Evolutionary conservation across 2,888 invertebrate species (phyloP).

Genomic region (Dugesia japonica): DNA sequence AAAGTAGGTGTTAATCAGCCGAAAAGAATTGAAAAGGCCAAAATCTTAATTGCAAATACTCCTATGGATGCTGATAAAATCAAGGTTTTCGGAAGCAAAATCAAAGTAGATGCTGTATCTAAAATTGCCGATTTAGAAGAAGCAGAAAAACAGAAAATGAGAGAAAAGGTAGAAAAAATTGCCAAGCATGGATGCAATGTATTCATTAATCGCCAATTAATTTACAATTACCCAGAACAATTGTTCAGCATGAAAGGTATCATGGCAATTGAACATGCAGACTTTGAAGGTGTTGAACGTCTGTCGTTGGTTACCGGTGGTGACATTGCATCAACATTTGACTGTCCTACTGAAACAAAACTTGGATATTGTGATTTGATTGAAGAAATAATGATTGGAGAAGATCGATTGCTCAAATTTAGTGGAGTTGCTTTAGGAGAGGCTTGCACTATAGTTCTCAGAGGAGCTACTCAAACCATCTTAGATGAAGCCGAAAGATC

Average conservation of each 20-base stretch:
- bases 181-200: slow-evolving; percentile 82
- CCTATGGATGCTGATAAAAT: slow-evolving; percentile 99
- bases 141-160: slow-evolving; percentile 98
- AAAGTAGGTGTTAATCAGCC: slow-evolving; percentile 83
- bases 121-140: slow-evolving; percentile 87
- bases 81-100: slow-evolving; percentile 52
- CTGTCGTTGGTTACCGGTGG: slow-evolving; percentile 72
- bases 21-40: slow-evolving; percentile 78
- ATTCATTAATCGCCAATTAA: slow-evolving; percentile 91
- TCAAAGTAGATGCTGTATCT: slow-evolving; percentile 51
- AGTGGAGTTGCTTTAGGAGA: slow-evolving; percentile 58
- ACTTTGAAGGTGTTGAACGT: slow-evolving; percentile 95
- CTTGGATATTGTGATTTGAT: slow-evolving; percentile 82
- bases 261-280: slow-evolving; percentile 99
- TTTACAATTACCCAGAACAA: slow-evolving; percentile 99
- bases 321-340: slow-evolving; percentile 95
- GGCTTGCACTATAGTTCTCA: slow-evolving; percentile 85
- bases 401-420: slow-evolving; percentile 80
- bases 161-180: slow-evolving; percentile 91
- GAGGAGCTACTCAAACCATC: slow-evolving; percentile 93
- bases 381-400: slow-evolving; percentile 93
- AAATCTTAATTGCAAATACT: slow-evolving; percentile 90
- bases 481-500: slow-evolving; percentile 95
- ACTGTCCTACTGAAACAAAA: slow-evolving; percentile 73
- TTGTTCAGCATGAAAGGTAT: slow-evolving; percentile 89